Conservation (phyloP, 2,797 vertebrate species). For the Selene dorsalis region DNA sequence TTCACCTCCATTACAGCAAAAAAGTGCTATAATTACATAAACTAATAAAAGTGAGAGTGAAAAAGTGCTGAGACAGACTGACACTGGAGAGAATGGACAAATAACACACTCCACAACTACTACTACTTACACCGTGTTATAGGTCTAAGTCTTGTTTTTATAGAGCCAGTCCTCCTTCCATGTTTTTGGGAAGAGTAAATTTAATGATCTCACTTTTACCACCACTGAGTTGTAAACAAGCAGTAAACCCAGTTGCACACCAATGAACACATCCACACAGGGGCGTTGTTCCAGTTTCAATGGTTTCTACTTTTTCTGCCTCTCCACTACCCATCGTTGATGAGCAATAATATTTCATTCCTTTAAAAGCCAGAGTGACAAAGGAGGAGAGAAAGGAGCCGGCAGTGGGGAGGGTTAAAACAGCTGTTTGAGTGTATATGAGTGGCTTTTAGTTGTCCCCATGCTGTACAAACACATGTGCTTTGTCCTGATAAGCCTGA, state of each 20-base stretch:
- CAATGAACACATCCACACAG: conserved; percentile 39
- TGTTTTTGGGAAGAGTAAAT: conserved; percentile 53
- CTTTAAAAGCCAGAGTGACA: conserved; percentile 63
- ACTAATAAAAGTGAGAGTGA: too few relatives aligned
- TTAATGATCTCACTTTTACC: conserved; percentile 57
- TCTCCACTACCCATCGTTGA: conserved; percentile 34
- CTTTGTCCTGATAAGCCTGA: conserved; percentile 81
- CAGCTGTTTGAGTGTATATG: conserved; percentile 66
- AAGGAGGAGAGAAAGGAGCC: conserved; percentile 42
- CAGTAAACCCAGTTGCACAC: conserved; percentile 56
- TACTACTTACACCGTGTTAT: not conserved
- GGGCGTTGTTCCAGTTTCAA: conserved; percentile 46
- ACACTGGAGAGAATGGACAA: too few relatives aligned
- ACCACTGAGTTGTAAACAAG: conserved; percentile 53
- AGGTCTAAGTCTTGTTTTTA: conserved; percentile 13
- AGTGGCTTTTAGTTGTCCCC: conserved; percentile 73
- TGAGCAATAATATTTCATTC: conserved; percentile 55
- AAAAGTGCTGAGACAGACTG: too few relatives aligned
- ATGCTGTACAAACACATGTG: conserved; percentile 78
- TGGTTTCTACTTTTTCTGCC: conserved; percentile 24
- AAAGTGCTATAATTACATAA: too few relatives aligned
- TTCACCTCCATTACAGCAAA: too few relatives aligned
- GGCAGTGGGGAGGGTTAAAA: conserved; percentile 55
- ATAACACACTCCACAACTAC: too few relatives aligned
- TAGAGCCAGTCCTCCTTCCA: conserved; percentile 32